Base-by-base conservation (phyloP, 1,140 invertebrate genomes). In the Geopemphigus sp. region DNA sequence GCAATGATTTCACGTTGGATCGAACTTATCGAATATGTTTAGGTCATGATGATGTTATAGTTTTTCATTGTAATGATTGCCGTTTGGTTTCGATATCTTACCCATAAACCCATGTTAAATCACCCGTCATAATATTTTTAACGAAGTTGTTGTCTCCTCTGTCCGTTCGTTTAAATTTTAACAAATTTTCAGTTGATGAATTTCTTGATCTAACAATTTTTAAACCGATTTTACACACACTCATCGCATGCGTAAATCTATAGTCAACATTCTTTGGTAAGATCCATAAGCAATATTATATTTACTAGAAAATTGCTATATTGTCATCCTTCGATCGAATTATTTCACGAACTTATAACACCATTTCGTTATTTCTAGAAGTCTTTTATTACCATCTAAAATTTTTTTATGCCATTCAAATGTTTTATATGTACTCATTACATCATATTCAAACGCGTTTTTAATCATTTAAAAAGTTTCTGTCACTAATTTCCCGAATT, bases 1-100 rank as follows among this genome's bases (percentile, higher is more conserved):
- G n/a, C n/a, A n/a, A n/a, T n/a, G n/a, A n/a, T n/a, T n/a, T n/a
- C n/a, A n/a, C n/a, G n/a, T n/a, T n/a, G n/a, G n/a, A n/a, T 63
- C 81, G n/a, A n/a, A n/a, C n/a, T n/a, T n/a, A n/a, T n/a, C n/a
- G n/a, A n/a, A n/a, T n/a, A n/a, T n/a, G n/a, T n/a, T n/a, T n/a
- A n/a, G n/a, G n/a, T n/a, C n/a, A n/a, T n/a, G n/a, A n/a, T n/a
- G n/a, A n/a, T n/a, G n/a, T n/a, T n/a, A n/a, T n/a, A n/a, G n/a
- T n/a, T n/a, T n/a, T n/a, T n/a, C n/a, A 83, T 47, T 83, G 57
- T 54, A 81, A 74, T 19, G 80, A 81, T 32, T 83, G 81, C 3
- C 59, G 74, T 61, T 83, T 83, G n/a, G 81, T 83, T 82, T 84
- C 82, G 12, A 80, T 81, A 32, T 81, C 81, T 26, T 83, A 78